Conservation (phyloP, 2,888 invertebrate species). For the Phyllotreta striolata region DNA sequence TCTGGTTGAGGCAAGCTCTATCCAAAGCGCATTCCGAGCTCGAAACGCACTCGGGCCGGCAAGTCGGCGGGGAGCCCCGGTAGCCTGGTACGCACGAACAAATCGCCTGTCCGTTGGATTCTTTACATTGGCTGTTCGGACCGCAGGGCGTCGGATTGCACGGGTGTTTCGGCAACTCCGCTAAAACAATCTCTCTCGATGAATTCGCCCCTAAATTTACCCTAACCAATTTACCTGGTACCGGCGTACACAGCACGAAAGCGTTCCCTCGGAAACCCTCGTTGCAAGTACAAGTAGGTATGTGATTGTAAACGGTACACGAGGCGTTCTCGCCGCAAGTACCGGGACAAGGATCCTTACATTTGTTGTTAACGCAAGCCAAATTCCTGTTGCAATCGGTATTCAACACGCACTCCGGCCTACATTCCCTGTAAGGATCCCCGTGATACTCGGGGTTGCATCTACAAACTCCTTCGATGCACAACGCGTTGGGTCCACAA, state of each 20-base stretch:
- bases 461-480: constrained; percentile 72
- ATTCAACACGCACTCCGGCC: constrained; percentile 79
- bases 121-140: constrained; percentile 60
- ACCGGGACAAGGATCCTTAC: constrained; percentile 75
- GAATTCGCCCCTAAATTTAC: constrained; percentile 1
- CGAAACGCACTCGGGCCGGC: constrained; percentile 63
- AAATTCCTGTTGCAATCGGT: constrained; percentile 74
- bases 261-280: constrained; percentile 75
- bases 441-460: constrained; percentile 75
- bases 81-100: constrained; percentile 63
- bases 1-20: constrained; percentile 63
- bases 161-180: constrained; percentile 61
- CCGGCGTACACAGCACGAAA: constrained; percentile 70
- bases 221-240: constrained; percentile 56
- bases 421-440: constrained; percentile 73
- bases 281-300: constrained; percentile 79
- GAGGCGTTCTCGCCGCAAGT: constrained; percentile 79
- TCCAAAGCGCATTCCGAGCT: constrained; percentile 64
- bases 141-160: constrained; percentile 77
- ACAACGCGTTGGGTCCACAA: constrained; percentile 71
- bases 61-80: constrained; percentile 65
- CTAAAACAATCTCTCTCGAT: constrained; percentile 27
- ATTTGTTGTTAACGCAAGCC: constrained; percentile 75
- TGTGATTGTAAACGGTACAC: constrained; percentile 78
- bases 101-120: constrained; percentile 70